Base-by-base conservation (phyloP, 2,113 vertebrate species). In the Lates calcarifer region DNA sequence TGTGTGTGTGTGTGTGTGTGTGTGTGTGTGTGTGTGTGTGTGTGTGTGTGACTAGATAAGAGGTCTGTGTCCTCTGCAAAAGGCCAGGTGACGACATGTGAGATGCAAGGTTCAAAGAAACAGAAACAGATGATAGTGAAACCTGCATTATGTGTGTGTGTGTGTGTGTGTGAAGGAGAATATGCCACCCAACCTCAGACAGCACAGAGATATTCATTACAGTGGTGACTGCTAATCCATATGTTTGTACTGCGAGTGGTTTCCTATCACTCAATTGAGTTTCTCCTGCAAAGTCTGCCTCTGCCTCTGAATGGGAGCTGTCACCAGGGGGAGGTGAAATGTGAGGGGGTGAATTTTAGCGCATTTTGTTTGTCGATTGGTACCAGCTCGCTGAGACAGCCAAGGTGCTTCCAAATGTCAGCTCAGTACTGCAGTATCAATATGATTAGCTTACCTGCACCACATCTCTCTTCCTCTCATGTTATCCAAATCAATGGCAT, bases 391-490 rank as follows among this genome's bases (percentile, higher is more conserved):
- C 78, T 10, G 66, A 90, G 88, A 87, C 81, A 67, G 84, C 84
- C 67, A 64, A 86, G 87, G 75, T 83, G 84, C 82, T 60, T 89
- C 82, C 71, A 94, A 93, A 91, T 92, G 90, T 94, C 91, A 92
- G 39, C 78, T 26, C 55, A 2, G 82, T 45, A 4, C 85, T 47
- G 85, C 75, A n/a, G 81, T 82, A 80, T 88, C 89, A 81, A 89
- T 91, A 88, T 76, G 76, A 89, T 89, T 87, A 93, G 90, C 82
- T 79, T 68, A 63, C 49, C 82, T 5, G 3, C 31, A 11, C 51
- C 85, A 65, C 84, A 67, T 79, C 79, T 74, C 79, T 74, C 74
- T 43, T 81, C 66, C 87, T 79, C 72, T 73, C 26, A 62, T 75
- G 63, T 62, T 74, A 58, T 75, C 83, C 62, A 55, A 64, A 90